Base-by-base conservation (phyloP, 2,797 vertebrate species). In the Bovichtus diacanthus region DNA sequence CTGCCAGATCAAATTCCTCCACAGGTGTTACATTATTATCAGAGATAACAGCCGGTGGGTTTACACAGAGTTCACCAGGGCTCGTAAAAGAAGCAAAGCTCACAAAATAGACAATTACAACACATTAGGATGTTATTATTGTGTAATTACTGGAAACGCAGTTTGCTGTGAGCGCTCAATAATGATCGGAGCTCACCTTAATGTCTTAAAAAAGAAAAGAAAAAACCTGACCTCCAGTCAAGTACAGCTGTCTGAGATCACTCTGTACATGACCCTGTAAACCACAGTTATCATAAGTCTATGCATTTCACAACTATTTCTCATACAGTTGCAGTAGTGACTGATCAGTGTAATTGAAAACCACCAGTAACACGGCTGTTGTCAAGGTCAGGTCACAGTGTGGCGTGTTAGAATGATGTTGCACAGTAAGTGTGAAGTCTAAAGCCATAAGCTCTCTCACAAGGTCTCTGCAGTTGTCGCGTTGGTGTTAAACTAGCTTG, bases 391-490 rank as follows among this genome's bases (percentile, higher is more conserved):
- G 80, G 76, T 86, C 83, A 76, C 75, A 76, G 54, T 49, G 69
- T 38, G 66, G 62, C 21, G 71, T 74, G 78, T 72, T 27, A 47
- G 71, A 77, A 74, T 81, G 80, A 84, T 82, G 78, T 85, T 81
- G 65, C 83, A 76, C 89, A 81, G 82, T 86, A 90, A 90, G 90
- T 90, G 89, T 90, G 81, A 91, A 93, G 88, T 84, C 76, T 69
- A 69, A 87, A 88, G 67, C 63, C 63, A 21, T 87, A 86, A 91
- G 87, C 81, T 84, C 80, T 70, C 78, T 90, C 88, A 89, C 88
- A 80, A 86, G 89, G 84, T 77, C 83, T 76, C 84, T 66, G 74
- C 91, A 92, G 92, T 92, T 93, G 93, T 92, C 70, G 53, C 44
- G 64, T 70, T 73, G 85, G 86, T 46, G 70, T 89, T 90, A 87